These are phyloP conservation scores for Notamacropus eugenii DNA, from an alignment of 2,797 vertebrate species.

Conservation along the genomic window DNA sequence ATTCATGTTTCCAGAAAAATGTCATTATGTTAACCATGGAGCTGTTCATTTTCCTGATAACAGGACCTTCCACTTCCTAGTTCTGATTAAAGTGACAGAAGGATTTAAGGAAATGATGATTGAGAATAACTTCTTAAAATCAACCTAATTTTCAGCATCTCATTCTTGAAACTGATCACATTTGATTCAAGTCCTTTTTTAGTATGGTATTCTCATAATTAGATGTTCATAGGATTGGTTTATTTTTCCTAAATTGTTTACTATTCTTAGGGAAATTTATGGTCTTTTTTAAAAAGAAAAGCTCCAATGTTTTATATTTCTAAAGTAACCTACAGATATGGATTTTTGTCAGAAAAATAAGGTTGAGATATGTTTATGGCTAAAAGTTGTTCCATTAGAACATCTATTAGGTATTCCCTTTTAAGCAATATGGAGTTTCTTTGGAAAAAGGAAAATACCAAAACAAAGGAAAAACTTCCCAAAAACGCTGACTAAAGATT, in stretches of 20 bases:
- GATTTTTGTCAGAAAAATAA: slow-evolving; percentile 35
- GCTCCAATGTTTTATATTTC: background rate
- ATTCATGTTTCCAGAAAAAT: background rate
- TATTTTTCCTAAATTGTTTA: slow-evolving; percentile 35
- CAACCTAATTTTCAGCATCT: slow-evolving; percentile 45
- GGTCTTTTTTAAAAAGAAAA: background rate
- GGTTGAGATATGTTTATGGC: slow-evolving; percentile 63
- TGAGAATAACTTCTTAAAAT: slow-evolving; percentile 47
- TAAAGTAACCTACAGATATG: slow-evolving; percentile 24
- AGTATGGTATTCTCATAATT: background rate
- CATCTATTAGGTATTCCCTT: background rate
- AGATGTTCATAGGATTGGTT: background rate
- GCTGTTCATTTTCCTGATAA: slow-evolving; percentile 12
- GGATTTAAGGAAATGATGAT: slow-evolving; percentile 52
- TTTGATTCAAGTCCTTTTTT: slow-evolving; percentile 40
- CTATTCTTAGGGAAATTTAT: slow-evolving; percentile 26
- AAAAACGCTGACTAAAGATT: background rate
- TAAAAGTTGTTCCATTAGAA: slow-evolving; percentile 26
- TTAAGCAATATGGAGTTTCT: slow-evolving; percentile 53
- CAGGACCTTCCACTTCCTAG: slow-evolving; percentile 6
- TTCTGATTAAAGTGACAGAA: slow-evolving; percentile 20
- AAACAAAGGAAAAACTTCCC: background rate
- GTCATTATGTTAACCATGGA: slow-evolving; percentile 44
- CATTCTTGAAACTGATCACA: slow-evolving; percentile 7
- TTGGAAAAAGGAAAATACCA: slow-evolving; percentile 52